Evolutionary conservation across 2,797 vertebrate species (phyloP), one percentile per base, ranked within the genome.

Genomic region (Galaxias olidus): DNA sequence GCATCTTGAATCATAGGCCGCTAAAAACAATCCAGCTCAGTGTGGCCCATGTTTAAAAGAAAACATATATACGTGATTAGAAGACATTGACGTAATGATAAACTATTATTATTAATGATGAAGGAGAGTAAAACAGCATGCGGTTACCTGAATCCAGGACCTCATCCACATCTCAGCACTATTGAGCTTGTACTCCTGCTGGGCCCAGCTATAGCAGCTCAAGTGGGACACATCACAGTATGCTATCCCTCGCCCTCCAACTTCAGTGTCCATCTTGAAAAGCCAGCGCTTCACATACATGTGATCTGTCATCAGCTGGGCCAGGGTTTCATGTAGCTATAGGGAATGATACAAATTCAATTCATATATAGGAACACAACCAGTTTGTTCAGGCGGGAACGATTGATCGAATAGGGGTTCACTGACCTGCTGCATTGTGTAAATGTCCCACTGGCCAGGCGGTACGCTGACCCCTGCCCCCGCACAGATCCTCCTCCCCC

Each of bases 231-330:
- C 45, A 17, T 98, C 94, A 58, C 94, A 97, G 70, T 87, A 94
- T 0, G 95, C 95, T 0, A 87, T 95, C 53, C 94, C 95, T 0
- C 87, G 79, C 11, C 92, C 92, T 61, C 85, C 82, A 1, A 72
- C 74, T 61, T 92, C 94, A 0, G 72, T 72, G 48, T 96, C 90
- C 69, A 88, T 86, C 86, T 96, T 98, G 66, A 97, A 93, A 57
- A 97, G 66, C 96, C 96, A 97, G 51, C 92, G 92, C 47, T 56
- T 79, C 76, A 97, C 92, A 1, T 90, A 78, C 63, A 84, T 45
- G 30, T 96, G 86, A 61, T 92, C 88, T 0, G 79, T 14, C 65
- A 98, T 58, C 17, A 96, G 87, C 72, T 86, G 89, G 50, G 92
- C 88, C 67, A 96, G 82, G 7, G 75, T 81, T 1, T 87, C 72